These are phyloP conservation scores for Hormaphis cornu DNA, from an alignment of 1,140 invertebrate species.

Conservation along the genomic window DNA sequence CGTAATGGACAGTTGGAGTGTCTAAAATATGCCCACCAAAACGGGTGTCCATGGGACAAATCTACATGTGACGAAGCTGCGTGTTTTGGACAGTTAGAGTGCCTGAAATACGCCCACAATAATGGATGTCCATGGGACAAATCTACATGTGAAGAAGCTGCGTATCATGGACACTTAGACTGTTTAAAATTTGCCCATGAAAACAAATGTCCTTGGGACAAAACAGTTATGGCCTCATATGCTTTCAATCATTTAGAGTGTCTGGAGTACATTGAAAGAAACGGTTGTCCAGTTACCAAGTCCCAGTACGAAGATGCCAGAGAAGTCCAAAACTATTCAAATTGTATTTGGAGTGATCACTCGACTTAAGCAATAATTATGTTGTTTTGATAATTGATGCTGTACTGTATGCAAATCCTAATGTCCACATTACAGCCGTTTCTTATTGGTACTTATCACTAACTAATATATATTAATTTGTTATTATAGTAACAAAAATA, in stretches of 20 bases:
- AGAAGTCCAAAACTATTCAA: no score
- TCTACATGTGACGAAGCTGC: background rate
- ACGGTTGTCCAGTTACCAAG: background rate
- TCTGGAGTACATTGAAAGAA: background rate
- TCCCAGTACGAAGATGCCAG: no score
- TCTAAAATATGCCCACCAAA: background rate
- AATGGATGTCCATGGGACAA: background rate
- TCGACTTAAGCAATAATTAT: no score
- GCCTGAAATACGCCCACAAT: background rate
- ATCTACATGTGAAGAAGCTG: no score
- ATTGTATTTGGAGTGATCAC: no score
- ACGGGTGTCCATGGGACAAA: background rate
- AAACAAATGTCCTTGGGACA: background rate
- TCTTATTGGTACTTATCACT: no score
- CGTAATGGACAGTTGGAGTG: background rate
- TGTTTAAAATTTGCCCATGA: background rate
- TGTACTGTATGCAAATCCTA: no score
- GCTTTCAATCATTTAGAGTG: background rate
- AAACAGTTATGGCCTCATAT: background rate
- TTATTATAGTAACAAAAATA: no score
- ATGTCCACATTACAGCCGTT: no score
- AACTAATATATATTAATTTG: no score
- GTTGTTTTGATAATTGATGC: no score
- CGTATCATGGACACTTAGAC: background rate
- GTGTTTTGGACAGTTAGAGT: background rate